Conservation (phyloP, 1,140 invertebrate species). For the Nymphalis io region DNA sequence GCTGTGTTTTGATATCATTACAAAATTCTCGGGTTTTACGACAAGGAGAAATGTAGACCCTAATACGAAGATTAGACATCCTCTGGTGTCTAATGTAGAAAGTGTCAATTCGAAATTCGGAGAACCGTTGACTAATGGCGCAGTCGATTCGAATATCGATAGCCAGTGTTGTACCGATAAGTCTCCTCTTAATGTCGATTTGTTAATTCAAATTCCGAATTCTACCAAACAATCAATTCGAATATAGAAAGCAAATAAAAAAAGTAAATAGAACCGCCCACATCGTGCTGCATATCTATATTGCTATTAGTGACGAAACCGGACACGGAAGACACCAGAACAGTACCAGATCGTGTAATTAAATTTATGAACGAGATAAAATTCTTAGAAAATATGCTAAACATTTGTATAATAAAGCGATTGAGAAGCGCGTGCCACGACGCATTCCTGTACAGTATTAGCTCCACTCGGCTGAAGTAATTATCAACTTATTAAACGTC, state of each 20-base stretch:
- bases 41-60: constrained; percentile 68
- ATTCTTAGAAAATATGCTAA: constrained; percentile 61
- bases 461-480: constrained; percentile 52
- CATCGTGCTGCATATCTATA: constrained; percentile 52
- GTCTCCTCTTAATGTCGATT: constrained; percentile 41
- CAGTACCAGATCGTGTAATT: constrained; percentile 62
- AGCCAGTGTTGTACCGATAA: constrained; percentile 38
- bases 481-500: constrained; percentile 65
- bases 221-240: constrained; percentile 40
- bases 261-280: constrained; percentile 56
- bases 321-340: constrained; percentile 63
- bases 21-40: constrained; percentile 60
- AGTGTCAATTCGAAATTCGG: constrained; percentile 53
- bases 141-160: constrained; percentile 46
- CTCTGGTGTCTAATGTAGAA: constrained; percentile 57
- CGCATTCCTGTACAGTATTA: constrained; percentile 52
- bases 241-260: constrained; percentile 48
- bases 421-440: constrained; percentile 60
- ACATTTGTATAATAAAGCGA: constrained; percentile 68
- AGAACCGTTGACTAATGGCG: constrained; percentile 56
- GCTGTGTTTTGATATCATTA: constrained; percentile 74
- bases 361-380: constrained; percentile 64
- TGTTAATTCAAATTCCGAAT: constrained; percentile 42
- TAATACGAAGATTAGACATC: constrained; percentile 68
- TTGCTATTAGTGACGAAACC: constrained; percentile 46